A percentile compares a stretch with the other conserved stretches of the same genome.
phyloP scores from a whole-genome alignment of 2,797 vertebrate genomes.

The Acipenser ruthenus region DNA sequence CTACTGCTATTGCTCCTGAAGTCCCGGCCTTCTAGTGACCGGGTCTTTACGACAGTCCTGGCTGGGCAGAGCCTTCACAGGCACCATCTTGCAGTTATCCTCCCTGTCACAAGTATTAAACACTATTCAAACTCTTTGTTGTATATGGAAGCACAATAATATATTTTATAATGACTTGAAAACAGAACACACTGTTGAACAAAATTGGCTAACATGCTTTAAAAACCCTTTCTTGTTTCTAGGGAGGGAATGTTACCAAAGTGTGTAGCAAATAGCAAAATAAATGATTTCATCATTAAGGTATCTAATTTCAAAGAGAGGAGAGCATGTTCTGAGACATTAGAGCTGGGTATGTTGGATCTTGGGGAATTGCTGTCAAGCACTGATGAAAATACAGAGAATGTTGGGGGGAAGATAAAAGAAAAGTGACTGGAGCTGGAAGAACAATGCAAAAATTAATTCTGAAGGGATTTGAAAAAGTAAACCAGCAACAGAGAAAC shows the following conservation, averaged over 20 bases:
- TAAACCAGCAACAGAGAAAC: slow-evolving; percentile 49
- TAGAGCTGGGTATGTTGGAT: slow-evolving; percentile 57
- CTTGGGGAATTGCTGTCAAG: slow-evolving; percentile 73
- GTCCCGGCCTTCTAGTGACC: no score
- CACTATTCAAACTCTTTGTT: no score
- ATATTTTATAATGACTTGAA: no score
- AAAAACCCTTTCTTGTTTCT: no score
- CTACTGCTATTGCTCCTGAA: no score
- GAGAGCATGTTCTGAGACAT: slow-evolving; percentile 54
- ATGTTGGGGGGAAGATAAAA: slow-evolving; percentile 67
- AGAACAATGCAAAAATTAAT: slow-evolving; percentile 51
- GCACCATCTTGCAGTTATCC: no score
- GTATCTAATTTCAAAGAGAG: slow-evolving; percentile 68
- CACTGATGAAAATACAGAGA: slow-evolving; percentile 65
- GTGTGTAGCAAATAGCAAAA: slow-evolving; percentile 61
- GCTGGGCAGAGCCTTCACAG: no score
- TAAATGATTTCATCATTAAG: slow-evolving; percentile 66
- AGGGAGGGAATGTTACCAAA: slow-evolving; percentile 51
- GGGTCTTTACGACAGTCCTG: no score
- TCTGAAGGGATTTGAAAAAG: slow-evolving; percentile 56
- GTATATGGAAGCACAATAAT: no score
- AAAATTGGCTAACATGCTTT: no score
- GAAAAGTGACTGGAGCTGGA: slow-evolving; percentile 63
- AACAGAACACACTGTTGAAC: no score
- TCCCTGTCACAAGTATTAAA: no score